These are phyloP conservation scores for Epizoanthus fatuus DNA, from an alignment of 92 coral and sea anemone species.

Conservation along the genomic window DNA sequence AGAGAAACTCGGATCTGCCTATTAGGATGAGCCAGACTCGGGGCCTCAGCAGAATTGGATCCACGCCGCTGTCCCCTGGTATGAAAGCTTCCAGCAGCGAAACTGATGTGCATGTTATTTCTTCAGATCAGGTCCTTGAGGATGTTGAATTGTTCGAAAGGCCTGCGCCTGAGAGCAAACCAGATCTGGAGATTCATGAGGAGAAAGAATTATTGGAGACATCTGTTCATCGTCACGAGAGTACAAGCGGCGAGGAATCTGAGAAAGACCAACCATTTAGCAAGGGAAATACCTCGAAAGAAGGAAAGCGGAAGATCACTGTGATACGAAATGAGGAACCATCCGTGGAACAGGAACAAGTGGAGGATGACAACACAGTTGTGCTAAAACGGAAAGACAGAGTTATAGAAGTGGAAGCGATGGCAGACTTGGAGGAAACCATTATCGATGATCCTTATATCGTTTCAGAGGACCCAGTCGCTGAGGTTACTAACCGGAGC, in stretches of 20 bases:
- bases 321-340: slow-evolving; percentile 25
- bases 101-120: slow-evolving; percentile 28
- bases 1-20: slow-evolving; percentile 90
- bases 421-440: slow-evolving; percentile 17
- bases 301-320: slow-evolving; percentile 23
- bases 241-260: slow-evolving; percentile 17
- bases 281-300: slow-evolving; percentile 10
- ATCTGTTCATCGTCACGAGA: slow-evolving; percentile 1
- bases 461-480: neutral
- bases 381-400: slow-evolving; percentile 25
- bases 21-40: slow-evolving; percentile 69
- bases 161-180: neutral
- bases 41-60: slow-evolving; percentile 25
- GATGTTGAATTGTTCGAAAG: neutral
- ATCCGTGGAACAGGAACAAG: neutral
- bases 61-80: slow-evolving; percentile 44
- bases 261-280: slow-evolving; percentile 32
- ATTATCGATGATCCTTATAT: slow-evolving; percentile 5
- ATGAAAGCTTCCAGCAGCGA: slow-evolving; percentile 74
- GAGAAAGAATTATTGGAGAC: slow-evolving; percentile 20
- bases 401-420: slow-evolving; percentile 6
- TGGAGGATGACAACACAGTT: neutral
- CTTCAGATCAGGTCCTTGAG: slow-evolving; percentile 20
- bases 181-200: slow-evolving; percentile 10
- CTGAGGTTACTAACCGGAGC: neutral